Percentiles rank a stretch among this genome's conserved stretches.
These are phyloP conservation scores for Ophion ventricosus DNA, from an alignment of 2,888 invertebrate genomes.

Conservation along the genomic window DNA sequence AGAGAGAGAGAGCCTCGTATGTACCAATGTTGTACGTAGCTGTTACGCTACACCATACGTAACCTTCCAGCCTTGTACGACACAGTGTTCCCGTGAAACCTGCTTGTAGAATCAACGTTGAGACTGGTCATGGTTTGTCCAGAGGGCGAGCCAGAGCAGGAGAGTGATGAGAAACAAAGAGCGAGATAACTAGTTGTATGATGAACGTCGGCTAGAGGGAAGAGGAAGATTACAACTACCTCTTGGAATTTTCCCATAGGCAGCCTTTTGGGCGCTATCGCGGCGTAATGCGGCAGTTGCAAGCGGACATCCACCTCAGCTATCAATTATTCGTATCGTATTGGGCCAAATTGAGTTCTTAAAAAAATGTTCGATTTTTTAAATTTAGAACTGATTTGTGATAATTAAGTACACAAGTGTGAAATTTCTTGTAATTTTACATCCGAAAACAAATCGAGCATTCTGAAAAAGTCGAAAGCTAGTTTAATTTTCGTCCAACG, in stretches of 20 bases:
- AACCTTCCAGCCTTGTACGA: constrained; percentile 34
- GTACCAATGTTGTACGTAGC: constrained; percentile 34
- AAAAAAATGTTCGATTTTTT: too few species aligned
- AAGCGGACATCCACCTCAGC: too few species aligned
- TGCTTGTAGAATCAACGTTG: constrained; percentile 78
- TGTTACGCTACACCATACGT: constrained; percentile 44
- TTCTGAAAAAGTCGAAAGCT: too few species aligned
- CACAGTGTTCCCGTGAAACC: constrained; percentile 65
- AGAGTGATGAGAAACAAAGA: constrained; percentile 47
- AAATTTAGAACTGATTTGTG: too few species aligned
- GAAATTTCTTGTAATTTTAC: too few species aligned
- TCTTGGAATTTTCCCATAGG: constrained; percentile 3
- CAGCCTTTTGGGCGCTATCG: neutral
- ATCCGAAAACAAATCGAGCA: too few species aligned
- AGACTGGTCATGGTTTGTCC: constrained; percentile 81
- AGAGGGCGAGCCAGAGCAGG: constrained; percentile 51
- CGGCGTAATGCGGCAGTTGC: too few species aligned
- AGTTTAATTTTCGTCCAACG: too few species aligned
- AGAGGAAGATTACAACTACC: neutral
- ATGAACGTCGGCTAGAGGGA: constrained; percentile 21
- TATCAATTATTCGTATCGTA: too few species aligned
- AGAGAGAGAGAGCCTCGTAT: neutral
- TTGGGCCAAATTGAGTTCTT: too few species aligned
- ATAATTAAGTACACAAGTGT: too few species aligned
- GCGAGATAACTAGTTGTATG: constrained; percentile 33